phyloP scores from a whole-genome alignment of 2,113 vertebrate species.

The Bubo blakistoni region DNA sequence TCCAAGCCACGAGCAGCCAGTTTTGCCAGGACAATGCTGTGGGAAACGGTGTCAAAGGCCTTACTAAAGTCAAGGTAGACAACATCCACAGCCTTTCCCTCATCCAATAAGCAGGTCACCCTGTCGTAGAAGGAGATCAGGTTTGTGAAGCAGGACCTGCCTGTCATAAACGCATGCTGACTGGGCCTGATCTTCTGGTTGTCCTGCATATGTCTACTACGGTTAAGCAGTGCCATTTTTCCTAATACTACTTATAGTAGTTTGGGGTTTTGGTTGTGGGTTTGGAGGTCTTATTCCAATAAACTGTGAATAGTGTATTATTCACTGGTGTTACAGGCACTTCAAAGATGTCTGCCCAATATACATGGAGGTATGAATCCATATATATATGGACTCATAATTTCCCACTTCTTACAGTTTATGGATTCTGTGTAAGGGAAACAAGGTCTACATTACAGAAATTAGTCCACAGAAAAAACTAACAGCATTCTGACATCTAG shows the following conservation, averaged over 20 bases:
- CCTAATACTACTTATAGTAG: not conserved
- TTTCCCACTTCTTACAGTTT: not conserved
- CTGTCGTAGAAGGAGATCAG: too few relatives aligned
- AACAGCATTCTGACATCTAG: fast-evolving
- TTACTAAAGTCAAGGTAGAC: too few relatives aligned
- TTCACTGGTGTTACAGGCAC: not conserved
- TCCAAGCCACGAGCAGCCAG: too few relatives aligned
- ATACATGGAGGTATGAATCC: not conserved
- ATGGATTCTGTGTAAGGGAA: not conserved
- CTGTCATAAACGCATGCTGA: too few relatives aligned
- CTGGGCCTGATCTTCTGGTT: too few relatives aligned
- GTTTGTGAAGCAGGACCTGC: too few relatives aligned
- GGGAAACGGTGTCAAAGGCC: too few relatives aligned
- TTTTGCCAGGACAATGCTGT: too few relatives aligned
- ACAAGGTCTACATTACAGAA: not conserved
- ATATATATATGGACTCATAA: not conserved
- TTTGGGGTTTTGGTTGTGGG: not conserved
- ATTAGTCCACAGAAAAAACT: not conserved
- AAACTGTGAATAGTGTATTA: not conserved
- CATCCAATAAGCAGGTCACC: too few relatives aligned
- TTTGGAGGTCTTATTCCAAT: not conserved
- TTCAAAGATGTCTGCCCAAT: not conserved
- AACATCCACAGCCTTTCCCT: too few relatives aligned
- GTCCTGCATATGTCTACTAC: too few relatives aligned
- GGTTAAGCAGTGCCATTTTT: not conserved